Evolutionary conservation across 2,888 invertebrate genomes (phyloP), one percentile per base, ranked within the genome.

Genomic region (Drosophila algonquin): DNA sequence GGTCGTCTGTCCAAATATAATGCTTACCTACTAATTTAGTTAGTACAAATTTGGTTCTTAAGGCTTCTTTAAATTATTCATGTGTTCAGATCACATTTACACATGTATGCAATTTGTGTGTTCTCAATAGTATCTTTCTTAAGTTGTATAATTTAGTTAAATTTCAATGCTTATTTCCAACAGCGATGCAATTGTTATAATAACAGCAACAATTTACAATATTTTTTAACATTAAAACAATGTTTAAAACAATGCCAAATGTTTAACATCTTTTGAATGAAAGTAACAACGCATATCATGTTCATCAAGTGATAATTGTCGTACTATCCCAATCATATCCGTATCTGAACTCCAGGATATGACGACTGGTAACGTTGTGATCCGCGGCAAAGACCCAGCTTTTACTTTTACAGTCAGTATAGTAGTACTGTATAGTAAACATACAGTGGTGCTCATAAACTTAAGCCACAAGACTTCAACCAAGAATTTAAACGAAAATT

Each of bases 1-100:
- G 65, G 57, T 61, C 61, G 70, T 51, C 50, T 62, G 76, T 75
- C 80, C 67, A 81, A 65, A 69, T 64, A 77, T 80, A 77, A 79
- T 73, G 65, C 64, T 68, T 81, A 77, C 59, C 53, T 72, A 81
- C 81, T 81, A 81, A 81, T 83, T 81, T 83, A 87, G 84, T 83
- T 83, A 83, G 87, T 83, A 81, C 81, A 87, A 83, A 81, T 79
- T 71, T 70, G 64, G 55, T 64, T 73, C 72, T 52, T 83, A 86
- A 83, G 81, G 65, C 71, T 9, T 50, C 45, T 62, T 71, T 77
- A 79, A 60, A 46, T 55, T 50, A 57, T 71, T 45, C 60, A 74
- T 86, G 80, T 81, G 79, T 82, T 79, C 80, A 82, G 40, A n/a
- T 40, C 40, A 40, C 14, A 40, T 40, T 59, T 48, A 58, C 56